Evolutionary conservation across 2,113 vertebrate genomes (phyloP).

Genomic region (Sinocyclocheilus anophthalmus): DNA sequence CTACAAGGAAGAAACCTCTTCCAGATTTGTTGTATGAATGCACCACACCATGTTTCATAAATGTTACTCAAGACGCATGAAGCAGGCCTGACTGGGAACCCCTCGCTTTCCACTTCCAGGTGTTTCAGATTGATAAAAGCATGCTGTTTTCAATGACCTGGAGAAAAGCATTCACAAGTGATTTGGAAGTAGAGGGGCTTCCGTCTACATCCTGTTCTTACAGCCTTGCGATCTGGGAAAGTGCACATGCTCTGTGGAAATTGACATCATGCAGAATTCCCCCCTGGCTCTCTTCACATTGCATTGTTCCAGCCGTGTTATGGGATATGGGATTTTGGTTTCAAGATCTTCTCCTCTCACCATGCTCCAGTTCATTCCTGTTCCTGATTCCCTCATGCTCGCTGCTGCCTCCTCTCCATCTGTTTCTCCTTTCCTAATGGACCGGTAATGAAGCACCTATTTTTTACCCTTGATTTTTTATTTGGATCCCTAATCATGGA

Average conservation of each 20-base stretch:
- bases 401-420: constrained; percentile 44
- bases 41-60: constrained; percentile 41
- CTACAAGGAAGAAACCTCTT: not conserved
- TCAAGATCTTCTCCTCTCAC: constrained; percentile 18
- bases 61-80: constrained; percentile 18
- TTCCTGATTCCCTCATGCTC: constrained; percentile 35
- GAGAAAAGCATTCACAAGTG: not conserved
- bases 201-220: not conserved
- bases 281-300: constrained; percentile 23
- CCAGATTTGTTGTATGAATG: constrained; percentile 27
- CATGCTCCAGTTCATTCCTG: constrained; percentile 25
- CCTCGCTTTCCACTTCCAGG: constrained; percentile 43
- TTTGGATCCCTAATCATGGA: not conserved
- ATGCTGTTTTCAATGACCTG: constrained; percentile 27
- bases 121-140: constrained; percentile 52
- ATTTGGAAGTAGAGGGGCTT: constrained; percentile 12
- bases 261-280: constrained; percentile 28
- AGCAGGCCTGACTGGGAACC: constrained; percentile 16
- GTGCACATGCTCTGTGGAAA: not conserved
- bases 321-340: constrained; percentile 25
- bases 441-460: constrained; percentile 32
- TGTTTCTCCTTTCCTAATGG: constrained; percentile 49
- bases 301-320: constrained; percentile 26
- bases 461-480: constrained; percentile 26
- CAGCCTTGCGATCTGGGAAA: not conserved